These are phyloP conservation scores for Lontra canadensis DNA, from an alignment of 2,113 vertebrate species.

Conservation along the genomic window DNA sequence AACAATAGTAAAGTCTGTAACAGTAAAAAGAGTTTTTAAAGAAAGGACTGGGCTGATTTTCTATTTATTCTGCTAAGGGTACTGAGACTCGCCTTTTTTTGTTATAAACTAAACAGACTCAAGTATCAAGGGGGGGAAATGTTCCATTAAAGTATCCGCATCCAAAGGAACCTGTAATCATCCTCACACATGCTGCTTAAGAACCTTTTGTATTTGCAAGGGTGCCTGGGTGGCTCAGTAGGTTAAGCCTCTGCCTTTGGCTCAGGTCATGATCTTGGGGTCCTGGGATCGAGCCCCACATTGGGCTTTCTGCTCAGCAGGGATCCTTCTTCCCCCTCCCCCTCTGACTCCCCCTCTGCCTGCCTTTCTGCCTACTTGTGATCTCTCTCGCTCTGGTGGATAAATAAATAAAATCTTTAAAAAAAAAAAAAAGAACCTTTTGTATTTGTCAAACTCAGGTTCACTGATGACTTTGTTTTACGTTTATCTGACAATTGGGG, in stretches of 20 bases:
- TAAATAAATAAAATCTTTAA: too few relatives aligned
- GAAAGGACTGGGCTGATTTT: neutral
- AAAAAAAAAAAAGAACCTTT: conserved; percentile 38
- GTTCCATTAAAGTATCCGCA: neutral
- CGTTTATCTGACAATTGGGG: conserved; percentile 63
- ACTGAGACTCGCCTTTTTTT: neutral
- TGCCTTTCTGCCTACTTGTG: too few relatives aligned
- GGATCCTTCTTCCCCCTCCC: too few relatives aligned
- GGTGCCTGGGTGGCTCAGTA: too few relatives aligned
- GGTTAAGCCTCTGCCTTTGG: too few relatives aligned
- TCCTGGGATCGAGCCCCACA: too few relatives aligned
- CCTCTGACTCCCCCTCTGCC: too few relatives aligned
- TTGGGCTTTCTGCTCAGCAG: too few relatives aligned
- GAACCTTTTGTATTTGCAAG: conserved; percentile 46
- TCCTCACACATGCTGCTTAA: conserved; percentile 16
- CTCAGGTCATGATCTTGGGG: too few relatives aligned
- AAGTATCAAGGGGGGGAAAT: conserved; percentile 22
- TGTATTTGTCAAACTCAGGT: conserved; percentile 61
- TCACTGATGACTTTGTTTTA: conserved; percentile 71
- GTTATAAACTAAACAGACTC: conserved; percentile 70
- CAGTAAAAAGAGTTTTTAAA: neutral
- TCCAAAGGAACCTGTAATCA: neutral
- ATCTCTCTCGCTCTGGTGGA: too few relatives aligned
- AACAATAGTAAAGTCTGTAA: neutral
- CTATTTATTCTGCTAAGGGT: neutral